Evolutionary conservation across 2,797 vertebrate genomes (phyloP), one percentile per base, ranked within the genome.

Genomic region (Petrocephalus sullivani): DNA sequence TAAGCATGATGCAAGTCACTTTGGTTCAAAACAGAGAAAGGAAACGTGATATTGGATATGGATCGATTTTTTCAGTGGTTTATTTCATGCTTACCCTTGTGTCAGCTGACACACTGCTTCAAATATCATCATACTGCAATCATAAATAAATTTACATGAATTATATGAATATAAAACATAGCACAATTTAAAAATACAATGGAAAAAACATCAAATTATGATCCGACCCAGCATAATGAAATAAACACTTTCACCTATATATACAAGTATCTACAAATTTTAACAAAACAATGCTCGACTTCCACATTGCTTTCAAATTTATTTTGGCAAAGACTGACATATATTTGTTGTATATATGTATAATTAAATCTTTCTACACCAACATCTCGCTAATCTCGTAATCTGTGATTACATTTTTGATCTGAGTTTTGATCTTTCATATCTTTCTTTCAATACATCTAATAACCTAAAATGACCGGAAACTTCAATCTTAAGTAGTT

Each of bases 171-270:
- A 81, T 21, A 81, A 81, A 81, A 81, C n/a, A 16, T 37, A 49
- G 41, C 75, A 81, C 75, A 49, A 81, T 81, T 81, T 81, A 49
- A 81, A 81, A 81, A 81, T 81, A 81, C 41, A 49, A 81, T 41
- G 19, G 28, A 81, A 81, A 81, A 56, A 81, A 41, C 75, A 49
- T 81, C 7, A 49, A 81, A 49, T 81, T 49, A 81, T 41, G 19
- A 81, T 46, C 41, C 8, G 19, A 49, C 75, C 16, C 46, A 37
- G 75, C 16, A 81, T 81, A 81, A 81, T 49, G 75, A 81, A 78
- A 71, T 71, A 37, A 71, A 49, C 7, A 16, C 46, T 46, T 81
- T 81, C 75, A 81, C 75, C 41, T 49, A 49, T 49, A 81, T 49
- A 81, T 49, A 81, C 71, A 78, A 81, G 75, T 81, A 81, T 49